phyloP scores from a whole-genome alignment of 2,888 invertebrate species.

The Ditylenchus weischeri region DNA sequence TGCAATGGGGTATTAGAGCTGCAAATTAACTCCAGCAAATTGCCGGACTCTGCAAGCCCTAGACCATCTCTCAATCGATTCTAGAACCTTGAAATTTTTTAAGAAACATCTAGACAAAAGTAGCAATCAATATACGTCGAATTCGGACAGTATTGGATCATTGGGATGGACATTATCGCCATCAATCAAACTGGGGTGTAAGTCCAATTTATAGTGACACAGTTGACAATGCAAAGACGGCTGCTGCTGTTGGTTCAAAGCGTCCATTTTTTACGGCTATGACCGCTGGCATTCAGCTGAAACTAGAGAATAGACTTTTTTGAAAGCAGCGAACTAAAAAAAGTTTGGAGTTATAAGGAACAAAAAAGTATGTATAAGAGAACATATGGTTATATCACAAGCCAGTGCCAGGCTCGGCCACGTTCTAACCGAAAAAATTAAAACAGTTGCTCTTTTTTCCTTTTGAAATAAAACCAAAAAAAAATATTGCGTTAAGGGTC shows the following conservation, averaged over 20 bases:
- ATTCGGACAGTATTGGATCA: conserved; percentile 5
- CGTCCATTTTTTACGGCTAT: not conserved
- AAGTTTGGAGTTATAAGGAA: not conserved
- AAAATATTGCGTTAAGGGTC: too few species aligned
- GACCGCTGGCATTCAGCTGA: too few species aligned
- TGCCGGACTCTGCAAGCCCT: conserved; percentile 14
- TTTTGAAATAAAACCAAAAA: too few species aligned
- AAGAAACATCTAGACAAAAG: conserved; percentile 11
- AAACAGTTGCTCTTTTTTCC: too few species aligned
- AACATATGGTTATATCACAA: not conserved
- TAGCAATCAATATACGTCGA: conserved; percentile 12
- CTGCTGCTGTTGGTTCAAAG: not conserved
- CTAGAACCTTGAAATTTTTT: conserved; percentile 9
- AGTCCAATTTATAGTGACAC: conserved; percentile 22
- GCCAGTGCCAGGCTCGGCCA: too few species aligned
- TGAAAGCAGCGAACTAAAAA: conserved; percentile 8
- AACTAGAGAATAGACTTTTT: not conserved
- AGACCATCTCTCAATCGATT: conserved; percentile 13
- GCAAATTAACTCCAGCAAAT: conserved; percentile 46
- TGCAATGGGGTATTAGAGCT: conserved; percentile 45
- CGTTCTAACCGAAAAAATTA: too few species aligned
- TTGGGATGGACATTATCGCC: conserved; percentile 11
- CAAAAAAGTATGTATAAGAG: conserved; percentile 2
- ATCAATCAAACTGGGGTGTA: conserved; percentile 14
- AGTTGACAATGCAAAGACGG: conserved; percentile 8